A percentile compares a stretch with the other conserved stretches of the same genome.
Evolutionary conservation across 2,113 vertebrate genomes (phyloP).

Genomic region (Aegithalos caudatus): DNA sequence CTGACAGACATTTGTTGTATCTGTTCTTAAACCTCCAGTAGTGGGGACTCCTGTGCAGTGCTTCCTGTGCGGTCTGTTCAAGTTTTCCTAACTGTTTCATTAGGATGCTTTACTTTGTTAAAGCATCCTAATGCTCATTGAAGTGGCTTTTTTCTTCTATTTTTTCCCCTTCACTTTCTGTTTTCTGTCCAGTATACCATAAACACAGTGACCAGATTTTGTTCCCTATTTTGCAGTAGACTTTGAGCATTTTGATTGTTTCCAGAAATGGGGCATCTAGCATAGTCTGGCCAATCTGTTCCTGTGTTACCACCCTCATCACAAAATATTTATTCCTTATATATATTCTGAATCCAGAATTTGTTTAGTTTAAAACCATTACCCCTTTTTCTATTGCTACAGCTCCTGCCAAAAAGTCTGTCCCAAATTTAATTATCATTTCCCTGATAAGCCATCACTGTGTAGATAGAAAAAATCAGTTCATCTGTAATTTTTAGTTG

Average conservation of each 20-base stretch:
- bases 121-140: not conserved
- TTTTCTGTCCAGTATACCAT: not conserved
- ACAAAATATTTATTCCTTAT: not conserved
- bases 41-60: not conserved
- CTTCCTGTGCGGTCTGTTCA: not conserved
- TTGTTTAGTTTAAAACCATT: not conserved
- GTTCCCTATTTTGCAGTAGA: not conserved
- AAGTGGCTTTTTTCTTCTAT: not conserved
- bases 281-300: not conserved
- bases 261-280: not conserved
- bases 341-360: not conserved
- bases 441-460: not conserved
- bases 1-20: not conserved
- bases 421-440: not conserved
- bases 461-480: not conserved
- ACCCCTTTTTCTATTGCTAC: not conserved
- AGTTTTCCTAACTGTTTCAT: not conserved
- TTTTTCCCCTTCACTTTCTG: rapidly evolving
- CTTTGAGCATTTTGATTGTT: not conserved
- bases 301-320: not conserved
- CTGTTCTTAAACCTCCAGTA: not conserved
- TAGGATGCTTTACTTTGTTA: not conserved
- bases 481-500: not conserved
- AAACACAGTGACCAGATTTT: not conserved
- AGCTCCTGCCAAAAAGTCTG: not conserved